Evolutionary conservation across 2,113 vertebrate genomes (phyloP), one percentile per base, ranked within the genome.

Genomic region (Coracopsis vasa): DNA sequence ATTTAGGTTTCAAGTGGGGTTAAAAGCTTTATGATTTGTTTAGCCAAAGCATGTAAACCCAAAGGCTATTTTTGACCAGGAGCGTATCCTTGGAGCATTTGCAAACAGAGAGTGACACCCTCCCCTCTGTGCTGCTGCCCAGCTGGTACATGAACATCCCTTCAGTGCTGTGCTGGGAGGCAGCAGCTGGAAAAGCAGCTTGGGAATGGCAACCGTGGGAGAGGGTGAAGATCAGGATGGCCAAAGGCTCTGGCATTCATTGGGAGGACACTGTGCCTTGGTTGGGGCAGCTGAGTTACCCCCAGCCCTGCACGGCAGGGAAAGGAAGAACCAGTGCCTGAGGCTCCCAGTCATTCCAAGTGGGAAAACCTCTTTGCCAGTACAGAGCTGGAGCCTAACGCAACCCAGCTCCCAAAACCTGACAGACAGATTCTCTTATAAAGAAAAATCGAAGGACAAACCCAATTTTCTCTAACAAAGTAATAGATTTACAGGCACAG

Each of bases 11-110:
- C 90, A 86, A 86, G 80, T 17, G 23, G 74, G 41, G 74, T 95
- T 95, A 97, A 95, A 95, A 93, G 74, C 90, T 81, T 86, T 70
- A 53, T 70, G 92, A 86, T 79, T 96, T 97, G 69, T 94, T 96
- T 92, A 96, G 90, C 58, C 75, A 86, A 73, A 2, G 5, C 24
- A 23, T 41, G 66, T 86, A 86, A 96, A 96, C 65, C 48, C 73
- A 81, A 81, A 61, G 53, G 81, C 75, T 95, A 88, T 94, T 97
- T 97, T 77, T 88, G 88, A 61, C 72, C 2, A 8, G 80, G 80
- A 92, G 71, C 0, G 2, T 79, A 73, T 94, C 88, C 81, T 88
- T 90, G 86, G 78, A 95, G 24, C 31, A 3, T 93, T 81, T 90
- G 74, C 87, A 95, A 93, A 93, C 70, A 86, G 77, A 53, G 31